Evolutionary conservation across 2,888 invertebrate genomes (phyloP).

Genomic region (Trachelus iudaicus): DNA sequence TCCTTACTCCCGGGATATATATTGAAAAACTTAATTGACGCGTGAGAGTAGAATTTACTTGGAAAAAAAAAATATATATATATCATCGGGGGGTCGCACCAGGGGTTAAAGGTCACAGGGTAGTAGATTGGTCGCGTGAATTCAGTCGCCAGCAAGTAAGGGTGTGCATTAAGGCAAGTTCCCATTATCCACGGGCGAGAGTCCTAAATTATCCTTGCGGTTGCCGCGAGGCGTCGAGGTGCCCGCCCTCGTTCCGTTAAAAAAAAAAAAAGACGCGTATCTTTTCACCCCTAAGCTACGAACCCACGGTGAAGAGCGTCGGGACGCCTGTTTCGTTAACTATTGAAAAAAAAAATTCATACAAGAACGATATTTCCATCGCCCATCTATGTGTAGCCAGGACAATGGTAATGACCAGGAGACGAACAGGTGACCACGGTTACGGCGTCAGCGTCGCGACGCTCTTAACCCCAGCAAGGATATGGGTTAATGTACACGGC

Average conservation of each 20-base stretch:
- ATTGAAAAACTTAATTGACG: neutral
- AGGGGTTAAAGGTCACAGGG: slow-evolving; percentile 27
- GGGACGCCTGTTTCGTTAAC: neutral
- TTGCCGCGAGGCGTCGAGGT: slow-evolving; percentile 30
- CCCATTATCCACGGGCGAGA: slow-evolving; percentile 64
- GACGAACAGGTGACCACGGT: neutral
- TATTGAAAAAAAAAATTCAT: neutral
- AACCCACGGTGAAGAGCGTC: neutral
- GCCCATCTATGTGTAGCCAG: neutral
- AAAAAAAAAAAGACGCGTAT: slow-evolving; percentile 61
- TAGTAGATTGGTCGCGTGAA: slow-evolving; percentile 43
- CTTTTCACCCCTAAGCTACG: neutral
- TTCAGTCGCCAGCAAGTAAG: slow-evolving; percentile 52
- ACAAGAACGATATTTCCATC: neutral
- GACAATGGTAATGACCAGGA: neutral
- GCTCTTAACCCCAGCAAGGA: neutral
- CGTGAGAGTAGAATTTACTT: neutral
- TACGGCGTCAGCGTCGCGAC: neutral
- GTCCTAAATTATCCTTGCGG: slow-evolving; percentile 62
- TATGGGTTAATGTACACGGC: neutral
- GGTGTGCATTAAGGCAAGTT: slow-evolving; percentile 61
- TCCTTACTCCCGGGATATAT: neutral
- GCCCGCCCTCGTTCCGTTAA: slow-evolving; percentile 26
- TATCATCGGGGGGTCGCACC: slow-evolving; percentile 22
- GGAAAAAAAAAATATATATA: neutral